Percentiles rank a stretch among this genome's conserved stretches.
phyloP scores from a whole-genome alignment of 2,113 vertebrate species.

The Cavia porcellus region DNA sequence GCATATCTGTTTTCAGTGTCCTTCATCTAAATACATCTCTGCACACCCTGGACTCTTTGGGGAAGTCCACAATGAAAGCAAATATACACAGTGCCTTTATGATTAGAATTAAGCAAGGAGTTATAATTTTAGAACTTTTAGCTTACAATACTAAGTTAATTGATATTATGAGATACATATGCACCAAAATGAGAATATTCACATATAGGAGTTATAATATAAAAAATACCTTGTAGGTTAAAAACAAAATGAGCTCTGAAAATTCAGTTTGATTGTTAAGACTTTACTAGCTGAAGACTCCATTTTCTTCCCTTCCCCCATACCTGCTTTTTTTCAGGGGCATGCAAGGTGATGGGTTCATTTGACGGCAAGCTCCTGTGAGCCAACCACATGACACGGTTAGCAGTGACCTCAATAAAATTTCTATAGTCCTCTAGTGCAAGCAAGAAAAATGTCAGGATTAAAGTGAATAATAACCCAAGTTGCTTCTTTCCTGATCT shows the following conservation, averaged over 20 bases:
- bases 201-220: background rate
- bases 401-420: background rate
- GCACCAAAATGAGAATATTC: background rate
- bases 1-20: accelerated
- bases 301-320: background rate
- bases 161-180: background rate
- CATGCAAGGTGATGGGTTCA: background rate
- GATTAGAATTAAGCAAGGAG: background rate
- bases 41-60: background rate
- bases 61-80: background rate
- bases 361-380: background rate
- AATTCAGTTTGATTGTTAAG: background rate
- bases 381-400: background rate
- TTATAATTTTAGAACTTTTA: background rate
- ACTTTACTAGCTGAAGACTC: background rate
- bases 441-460: background rate
- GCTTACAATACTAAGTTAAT: background rate
- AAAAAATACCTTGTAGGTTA: background rate
- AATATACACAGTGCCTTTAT: background rate
- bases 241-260: background rate
- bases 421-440: background rate
- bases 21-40: background rate
- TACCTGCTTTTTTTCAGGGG: background rate
- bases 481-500: background rate
- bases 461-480: background rate